Evolutionary conservation across 2,888 invertebrate species (phyloP).

Genomic region (Pteria penguin): DNA sequence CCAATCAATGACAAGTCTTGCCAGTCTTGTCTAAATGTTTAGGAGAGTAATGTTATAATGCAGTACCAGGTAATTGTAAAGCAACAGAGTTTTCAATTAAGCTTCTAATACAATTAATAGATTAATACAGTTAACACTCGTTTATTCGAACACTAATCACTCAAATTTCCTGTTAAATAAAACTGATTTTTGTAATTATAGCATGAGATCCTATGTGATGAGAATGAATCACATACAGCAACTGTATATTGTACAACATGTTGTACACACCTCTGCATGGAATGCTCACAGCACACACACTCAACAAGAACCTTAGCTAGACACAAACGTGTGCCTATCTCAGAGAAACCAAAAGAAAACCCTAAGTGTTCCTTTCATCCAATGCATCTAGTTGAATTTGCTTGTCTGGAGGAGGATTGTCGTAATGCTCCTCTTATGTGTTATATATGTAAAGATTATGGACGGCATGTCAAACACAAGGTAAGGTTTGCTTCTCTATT

Average conservation of each 20-base stretch:
- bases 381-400: slow-evolving; percentile 83
- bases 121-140: too few relatives aligned
- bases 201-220: slow-evolving; percentile 82
- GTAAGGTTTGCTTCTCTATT: too few relatives aligned
- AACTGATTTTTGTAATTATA: slow-evolving; percentile 63
- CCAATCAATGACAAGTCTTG: too few relatives aligned
- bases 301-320: slow-evolving; percentile 82
- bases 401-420: slow-evolving; percentile 83
- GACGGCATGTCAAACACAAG: slow-evolving; percentile 83
- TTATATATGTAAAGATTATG: slow-evolving; percentile 84
- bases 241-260: slow-evolving; percentile 83
- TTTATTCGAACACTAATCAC: too few relatives aligned
- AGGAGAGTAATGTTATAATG: too few relatives aligned
- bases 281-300: slow-evolving; percentile 82
- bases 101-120: too few relatives aligned
- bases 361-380: slow-evolving; percentile 83
- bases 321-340: slow-evolving; percentile 82
- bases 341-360: slow-evolving; percentile 83
- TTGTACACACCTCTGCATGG: slow-evolving; percentile 82
- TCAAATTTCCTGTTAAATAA: background rate
- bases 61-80: too few relatives aligned
- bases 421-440: slow-evolving; percentile 83
- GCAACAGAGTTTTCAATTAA: too few relatives aligned
- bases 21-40: too few relatives aligned
- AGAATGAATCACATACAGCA: slow-evolving; percentile 82